Base-by-base conservation (phyloP, 2,113 vertebrate genomes). In the Neodon shergylaensis region DNA sequence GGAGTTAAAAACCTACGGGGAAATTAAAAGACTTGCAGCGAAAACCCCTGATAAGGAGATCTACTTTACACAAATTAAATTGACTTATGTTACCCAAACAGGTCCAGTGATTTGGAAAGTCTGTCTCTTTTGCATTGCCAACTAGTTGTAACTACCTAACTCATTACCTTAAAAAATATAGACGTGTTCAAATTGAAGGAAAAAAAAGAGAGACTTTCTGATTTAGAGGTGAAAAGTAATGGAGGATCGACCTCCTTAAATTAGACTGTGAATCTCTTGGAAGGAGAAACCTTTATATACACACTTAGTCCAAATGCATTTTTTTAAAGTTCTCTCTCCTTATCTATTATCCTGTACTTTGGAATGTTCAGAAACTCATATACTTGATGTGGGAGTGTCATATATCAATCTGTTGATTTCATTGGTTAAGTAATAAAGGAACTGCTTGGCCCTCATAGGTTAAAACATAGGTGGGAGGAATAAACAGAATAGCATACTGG, bases 11-110 rank as follows among this genome's bases (percentile, higher is more conserved):
- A 96, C 87, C 97, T 95, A 91, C 22, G 95, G 96, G 96, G 97
- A 98, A 98, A 98, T 98, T 97, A 98, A 96, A 96, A 97, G 91
- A 94, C 76, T 24, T 97, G 72, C 33, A 88, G 85, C 68, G 90
- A 61, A 97, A 96, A 96, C 89, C 47, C 66, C 54, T 96, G 95
- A 91, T 90, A 95, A 86, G 86, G 83, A 97, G 79, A 94, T 81
- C 93, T 97, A 54, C 90, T 94, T 97, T 94, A 87, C 74, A 96
- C 65, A 97, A 96, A 98, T 98, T 97, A 97, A 98, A 97, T 94
- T 96, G 96, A 97, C 94, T 96, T 96, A 76, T 44, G 58, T 94
- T 97, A 97, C 85, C 85, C 44, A 94, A 97, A 93, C 79, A 93
- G 28, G 65, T 14, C 70, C 73, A 63, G 77, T 92, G 83, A 92